phyloP scores from a whole-genome alignment of 2,797 vertebrate species.

The Choloepus didactylus region DNA sequence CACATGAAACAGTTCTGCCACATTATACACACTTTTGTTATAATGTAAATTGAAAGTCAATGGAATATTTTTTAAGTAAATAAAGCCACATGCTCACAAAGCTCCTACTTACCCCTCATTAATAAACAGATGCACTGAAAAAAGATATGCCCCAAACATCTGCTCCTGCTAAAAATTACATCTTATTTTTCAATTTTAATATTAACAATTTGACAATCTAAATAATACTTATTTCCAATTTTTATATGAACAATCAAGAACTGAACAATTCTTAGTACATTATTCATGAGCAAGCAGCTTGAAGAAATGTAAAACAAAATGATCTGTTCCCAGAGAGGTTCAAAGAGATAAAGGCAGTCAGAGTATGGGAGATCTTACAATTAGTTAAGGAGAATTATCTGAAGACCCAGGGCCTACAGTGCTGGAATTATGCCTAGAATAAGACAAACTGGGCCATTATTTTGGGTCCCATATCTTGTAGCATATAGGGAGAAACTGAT shows the following conservation, averaged over 20 bases:
- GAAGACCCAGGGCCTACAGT: neutral
- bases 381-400: neutral
- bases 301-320: constrained; percentile 79
- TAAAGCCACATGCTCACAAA: constrained; percentile 82
- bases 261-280: constrained; percentile 83
- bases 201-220: constrained; percentile 86
- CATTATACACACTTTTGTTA: constrained; percentile 86
- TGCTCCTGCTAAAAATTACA: constrained; percentile 85
- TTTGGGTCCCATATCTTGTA: neutral
- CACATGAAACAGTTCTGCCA: constrained; percentile 86
- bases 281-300: constrained; percentile 80
- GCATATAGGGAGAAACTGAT: neutral
- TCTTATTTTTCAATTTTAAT: constrained; percentile 87
- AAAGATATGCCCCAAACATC: constrained; percentile 85
- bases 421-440: neutral
- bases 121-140: constrained; percentile 85
- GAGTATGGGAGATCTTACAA: neutral
- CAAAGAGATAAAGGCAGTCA: constrained; percentile 63
- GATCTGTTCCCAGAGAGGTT: constrained; percentile 71
- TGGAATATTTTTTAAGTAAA: constrained; percentile 82
- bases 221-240: constrained; percentile 74
- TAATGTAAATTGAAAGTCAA: constrained; percentile 87
- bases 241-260: constrained; percentile 59
- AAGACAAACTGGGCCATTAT: neutral
- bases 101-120: constrained; percentile 83